Conservation (phyloP, 2,797 vertebrate species). For the Chiroxiphia lanceolata region DNA sequence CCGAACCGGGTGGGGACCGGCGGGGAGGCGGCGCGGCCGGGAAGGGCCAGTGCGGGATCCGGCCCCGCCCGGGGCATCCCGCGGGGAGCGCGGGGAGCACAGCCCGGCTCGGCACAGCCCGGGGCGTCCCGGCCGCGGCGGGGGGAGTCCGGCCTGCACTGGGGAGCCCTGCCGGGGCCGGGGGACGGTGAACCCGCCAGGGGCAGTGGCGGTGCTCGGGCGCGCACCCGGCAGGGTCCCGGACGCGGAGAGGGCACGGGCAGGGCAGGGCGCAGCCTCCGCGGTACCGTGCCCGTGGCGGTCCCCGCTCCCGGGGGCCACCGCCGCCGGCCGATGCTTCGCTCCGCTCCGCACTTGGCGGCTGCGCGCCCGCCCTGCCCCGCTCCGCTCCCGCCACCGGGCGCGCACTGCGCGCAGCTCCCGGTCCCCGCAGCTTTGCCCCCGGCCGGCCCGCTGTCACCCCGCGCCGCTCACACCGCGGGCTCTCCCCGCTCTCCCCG, state of each 20-base stretch:
- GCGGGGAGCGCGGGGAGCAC: not conserved
- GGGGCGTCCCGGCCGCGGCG: not conserved
- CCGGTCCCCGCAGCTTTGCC: conserved; percentile 65
- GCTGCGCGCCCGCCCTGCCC: not conserved
- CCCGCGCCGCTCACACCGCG: too few relatives aligned
- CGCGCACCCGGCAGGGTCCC: not conserved
- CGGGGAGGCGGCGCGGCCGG: not conserved
- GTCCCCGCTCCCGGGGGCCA: not conserved
- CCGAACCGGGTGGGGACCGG: not conserved
- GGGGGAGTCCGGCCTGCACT: not conserved
- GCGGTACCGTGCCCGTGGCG: not conserved
- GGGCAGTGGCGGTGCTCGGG: not conserved
- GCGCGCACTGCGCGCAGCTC: not conserved
- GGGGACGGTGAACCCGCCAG: not conserved
- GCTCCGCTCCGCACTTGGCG: not conserved
- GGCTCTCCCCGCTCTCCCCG: too few relatives aligned
- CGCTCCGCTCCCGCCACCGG: not conserved
- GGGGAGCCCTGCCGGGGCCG: not conserved
- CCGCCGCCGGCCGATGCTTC: not conserved
- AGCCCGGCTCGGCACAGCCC: not conserved
- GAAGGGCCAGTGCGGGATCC: not conserved
- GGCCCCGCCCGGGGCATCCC: not conserved
- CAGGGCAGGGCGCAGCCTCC: not conserved
- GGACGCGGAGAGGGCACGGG: not conserved
- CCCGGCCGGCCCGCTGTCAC: conserved; percentile 71